Conservation (phyloP, 2,113 vertebrate genomes). For the Melierax canorus region DNA sequence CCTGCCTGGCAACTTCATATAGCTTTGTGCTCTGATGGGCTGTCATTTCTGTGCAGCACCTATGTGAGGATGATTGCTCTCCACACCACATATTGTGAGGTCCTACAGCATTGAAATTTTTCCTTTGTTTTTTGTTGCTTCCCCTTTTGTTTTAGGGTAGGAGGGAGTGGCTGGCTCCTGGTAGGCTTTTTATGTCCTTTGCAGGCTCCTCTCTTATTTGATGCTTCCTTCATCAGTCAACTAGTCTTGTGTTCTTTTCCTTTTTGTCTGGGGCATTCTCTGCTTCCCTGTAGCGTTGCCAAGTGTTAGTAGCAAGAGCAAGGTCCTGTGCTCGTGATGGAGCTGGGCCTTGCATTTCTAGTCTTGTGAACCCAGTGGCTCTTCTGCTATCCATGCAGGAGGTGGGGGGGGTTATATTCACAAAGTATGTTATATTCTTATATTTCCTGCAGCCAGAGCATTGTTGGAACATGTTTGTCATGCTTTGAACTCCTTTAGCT, state of each 20-base stretch:
- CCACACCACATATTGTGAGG: too few relatives aligned
- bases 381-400: not conserved
- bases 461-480: not conserved
- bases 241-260: not conserved
- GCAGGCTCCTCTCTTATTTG: not conserved
- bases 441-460: not conserved
- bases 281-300: not conserved
- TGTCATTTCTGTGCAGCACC: not conserved
- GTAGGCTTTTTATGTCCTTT: not conserved
- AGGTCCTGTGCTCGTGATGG: not conserved
- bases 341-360: not conserved
- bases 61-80: not conserved
- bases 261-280: not conserved
- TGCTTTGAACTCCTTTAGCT: not conserved
- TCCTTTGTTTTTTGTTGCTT: not conserved
- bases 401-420: not conserved
- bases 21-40: not conserved
- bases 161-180: not conserved
- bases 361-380: not conserved
- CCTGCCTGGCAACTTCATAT: not conserved
- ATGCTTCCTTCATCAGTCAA: not conserved
- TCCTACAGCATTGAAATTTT: rapidly evolving
- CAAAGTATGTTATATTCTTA: not conserved
- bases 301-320: not conserved
- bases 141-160: not conserved